Evolutionary conservation across 2,113 vertebrate species (phyloP).

Genomic region (Colistium nudipinnis): DNA sequence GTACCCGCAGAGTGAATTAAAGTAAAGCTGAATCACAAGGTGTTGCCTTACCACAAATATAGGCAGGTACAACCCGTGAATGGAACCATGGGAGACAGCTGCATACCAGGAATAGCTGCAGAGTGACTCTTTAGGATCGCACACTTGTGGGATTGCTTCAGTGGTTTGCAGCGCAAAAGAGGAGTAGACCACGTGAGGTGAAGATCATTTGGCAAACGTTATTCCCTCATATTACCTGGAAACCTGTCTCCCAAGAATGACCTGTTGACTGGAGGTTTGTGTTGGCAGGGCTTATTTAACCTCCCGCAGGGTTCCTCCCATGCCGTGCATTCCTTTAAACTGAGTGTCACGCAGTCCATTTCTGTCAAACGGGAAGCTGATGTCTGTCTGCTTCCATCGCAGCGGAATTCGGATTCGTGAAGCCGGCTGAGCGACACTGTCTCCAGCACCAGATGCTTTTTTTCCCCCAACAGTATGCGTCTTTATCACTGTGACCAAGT

Average conservation of each 20-base stretch:
- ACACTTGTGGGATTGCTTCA: not conserved
- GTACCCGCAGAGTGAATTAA: no score
- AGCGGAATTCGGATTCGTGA: conserved; percentile 4
- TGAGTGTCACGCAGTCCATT: conserved; percentile 26
- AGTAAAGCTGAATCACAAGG: no score
- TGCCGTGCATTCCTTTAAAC: conserved; percentile 50
- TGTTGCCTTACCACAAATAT: no score
- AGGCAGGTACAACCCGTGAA: no score
- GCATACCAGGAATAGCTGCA: not conserved
- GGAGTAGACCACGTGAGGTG: not conserved
- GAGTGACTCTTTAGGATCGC: not conserved
- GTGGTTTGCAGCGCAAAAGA: conserved; percentile 28
- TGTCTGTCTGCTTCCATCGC: not conserved
- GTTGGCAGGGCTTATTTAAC: conserved; percentile 24
- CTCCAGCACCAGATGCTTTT: not conserved
- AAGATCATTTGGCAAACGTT: not conserved
- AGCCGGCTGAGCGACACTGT: not conserved
- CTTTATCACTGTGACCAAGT: conserved; percentile 1
- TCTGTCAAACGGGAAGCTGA: conserved; percentile 35
- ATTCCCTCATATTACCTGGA: not conserved
- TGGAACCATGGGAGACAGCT: no score
- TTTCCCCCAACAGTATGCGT: not conserved
- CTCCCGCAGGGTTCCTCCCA: conserved; percentile 15
- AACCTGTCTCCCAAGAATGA: conserved; percentile 43
- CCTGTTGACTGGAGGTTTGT: conserved; percentile 24